Conservation (phyloP, 2,888 invertebrate species). For the Aspidiotus rigidus region DNA sequence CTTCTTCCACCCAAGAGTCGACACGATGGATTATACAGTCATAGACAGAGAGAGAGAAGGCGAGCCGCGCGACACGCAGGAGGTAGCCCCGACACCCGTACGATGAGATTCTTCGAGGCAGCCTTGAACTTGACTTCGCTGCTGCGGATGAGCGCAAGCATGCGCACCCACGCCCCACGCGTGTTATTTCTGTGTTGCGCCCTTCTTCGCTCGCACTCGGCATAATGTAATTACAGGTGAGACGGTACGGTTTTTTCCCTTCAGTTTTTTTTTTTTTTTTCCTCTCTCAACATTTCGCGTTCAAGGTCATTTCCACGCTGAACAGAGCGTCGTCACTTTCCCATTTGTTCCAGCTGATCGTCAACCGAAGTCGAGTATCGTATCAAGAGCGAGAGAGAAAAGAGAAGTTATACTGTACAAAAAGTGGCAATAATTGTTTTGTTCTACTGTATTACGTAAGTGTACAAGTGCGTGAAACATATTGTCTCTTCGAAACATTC, state of each 20-base stretch:
- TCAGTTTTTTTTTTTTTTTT: neutral
- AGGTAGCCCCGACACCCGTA: too few relatives aligned
- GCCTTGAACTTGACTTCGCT: slow-evolving; percentile 28
- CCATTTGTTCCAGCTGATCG: slow-evolving; percentile 20
- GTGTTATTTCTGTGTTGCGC: slow-evolving; percentile 14
- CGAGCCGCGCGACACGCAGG: too few relatives aligned
- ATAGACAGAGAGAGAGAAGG: too few relatives aligned
- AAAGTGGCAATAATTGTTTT: too few relatives aligned
- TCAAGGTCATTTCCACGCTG: slow-evolving; percentile 27
- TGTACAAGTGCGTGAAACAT: too few relatives aligned
- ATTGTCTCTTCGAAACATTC: too few relatives aligned
- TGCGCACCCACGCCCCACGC: slow-evolving; percentile 17
- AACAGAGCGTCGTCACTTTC: slow-evolving; percentile 13
- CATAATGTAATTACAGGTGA: slow-evolving; percentile 23
- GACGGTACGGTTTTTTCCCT: neutral
- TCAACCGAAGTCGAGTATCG: neutral
- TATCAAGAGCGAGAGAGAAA: too few relatives aligned
- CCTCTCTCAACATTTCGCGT: slow-evolving; percentile 9
- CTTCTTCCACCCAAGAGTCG: too few relatives aligned
- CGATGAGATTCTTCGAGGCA: neutral
- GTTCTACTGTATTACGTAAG: too few relatives aligned
- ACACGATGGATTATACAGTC: too few relatives aligned
- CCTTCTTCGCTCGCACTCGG: neutral
- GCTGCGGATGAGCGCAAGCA: slow-evolving; percentile 26
- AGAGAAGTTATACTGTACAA: too few relatives aligned